A percentile compares a stretch with the other conserved stretches of the same genome.
phyloP scores from a whole-genome alignment of 2,113 vertebrate genomes.

The Cyanoramphus novaezelandiae region DNA sequence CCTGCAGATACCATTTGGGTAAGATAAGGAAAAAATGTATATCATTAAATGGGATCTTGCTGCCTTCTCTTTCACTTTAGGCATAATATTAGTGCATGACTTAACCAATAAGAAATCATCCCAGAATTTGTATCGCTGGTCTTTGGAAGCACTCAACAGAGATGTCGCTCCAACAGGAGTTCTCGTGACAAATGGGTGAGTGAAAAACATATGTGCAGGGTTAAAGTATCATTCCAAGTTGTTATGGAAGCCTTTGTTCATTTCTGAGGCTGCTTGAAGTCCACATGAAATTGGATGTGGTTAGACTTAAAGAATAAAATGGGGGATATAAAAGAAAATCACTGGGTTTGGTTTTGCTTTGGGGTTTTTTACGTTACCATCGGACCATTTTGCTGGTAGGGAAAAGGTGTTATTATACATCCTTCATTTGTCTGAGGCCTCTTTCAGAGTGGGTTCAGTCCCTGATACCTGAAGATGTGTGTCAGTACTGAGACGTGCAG shows the following conservation, averaged over 20 bases:
- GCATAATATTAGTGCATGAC: slow-evolving; percentile 96
- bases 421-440: neutral
- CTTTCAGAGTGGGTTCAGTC: neutral
- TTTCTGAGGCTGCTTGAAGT: neutral
- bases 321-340: neutral
- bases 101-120: slow-evolving; percentile 99
- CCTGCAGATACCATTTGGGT: neutral
- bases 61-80: slow-evolving; percentile 69
- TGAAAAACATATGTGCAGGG: neutral
- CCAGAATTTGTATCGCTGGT: slow-evolving; percentile 97
- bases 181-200: slow-evolving; percentile 94
- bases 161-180: slow-evolving; percentile 91
- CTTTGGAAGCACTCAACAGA: slow-evolving; percentile 90
- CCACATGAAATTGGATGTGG: neutral
- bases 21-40: neutral
- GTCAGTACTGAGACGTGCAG: neutral
- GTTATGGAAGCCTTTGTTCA: neutral
- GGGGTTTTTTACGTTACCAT: neutral
- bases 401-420: neutral
- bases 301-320: neutral
- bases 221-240: neutral
- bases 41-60: slow-evolving; percentile 1
- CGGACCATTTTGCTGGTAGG: neutral
- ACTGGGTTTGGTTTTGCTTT: neutral
- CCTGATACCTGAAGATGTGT: neutral